Base-by-base conservation (phyloP, 2,113 vertebrate species). In the Callocephalon fimbriatum region DNA sequence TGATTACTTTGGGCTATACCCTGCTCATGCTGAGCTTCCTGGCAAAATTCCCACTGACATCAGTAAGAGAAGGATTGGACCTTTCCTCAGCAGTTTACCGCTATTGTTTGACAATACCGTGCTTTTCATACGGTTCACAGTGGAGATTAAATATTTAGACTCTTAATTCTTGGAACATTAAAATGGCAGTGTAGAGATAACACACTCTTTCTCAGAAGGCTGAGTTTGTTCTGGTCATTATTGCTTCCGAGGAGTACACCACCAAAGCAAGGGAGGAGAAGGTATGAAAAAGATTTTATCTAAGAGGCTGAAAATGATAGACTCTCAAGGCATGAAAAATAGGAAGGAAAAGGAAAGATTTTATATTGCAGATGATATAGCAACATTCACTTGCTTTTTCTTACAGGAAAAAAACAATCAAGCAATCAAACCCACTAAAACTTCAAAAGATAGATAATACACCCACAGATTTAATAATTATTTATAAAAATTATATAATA, bases 1-100 rank as follows among this genome's bases (percentile, higher is more conserved):
- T 81, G 86, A 93, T 96, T 95, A 92, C 92, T 96, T 87, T 92
- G 92, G 96, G 71, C 90, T 95, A 65, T 93, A 90, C 76, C 44
- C 77, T 74, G 78, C 82, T 95, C 68, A 84, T 51, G 76, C 91
- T 87, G 92, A 94, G 85, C 75, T 92, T 92, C 78, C 68, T 97
- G 95, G 86, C 86, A 93, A 40, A 93, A 70, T 90, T 93, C 88
- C 94, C 47, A 53, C 50, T 77, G 79, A n/a, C 72, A 81, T 71
- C 82, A 90, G 61, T 75, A 76, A 26, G 63, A 91, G 68, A 86
- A 91, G 53, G 19, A 87, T 73, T 72, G 72, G 79, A 63, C 66
- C 47, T 90, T 90, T 76, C 73, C 56, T 67, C 48, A 62, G 86
- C 56, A 74, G 48, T 78, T 92, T 89, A 61, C 75, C 0, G 0